Conservation (phyloP, 2,113 vertebrate species). For the Pipra filicauda region DNA sequence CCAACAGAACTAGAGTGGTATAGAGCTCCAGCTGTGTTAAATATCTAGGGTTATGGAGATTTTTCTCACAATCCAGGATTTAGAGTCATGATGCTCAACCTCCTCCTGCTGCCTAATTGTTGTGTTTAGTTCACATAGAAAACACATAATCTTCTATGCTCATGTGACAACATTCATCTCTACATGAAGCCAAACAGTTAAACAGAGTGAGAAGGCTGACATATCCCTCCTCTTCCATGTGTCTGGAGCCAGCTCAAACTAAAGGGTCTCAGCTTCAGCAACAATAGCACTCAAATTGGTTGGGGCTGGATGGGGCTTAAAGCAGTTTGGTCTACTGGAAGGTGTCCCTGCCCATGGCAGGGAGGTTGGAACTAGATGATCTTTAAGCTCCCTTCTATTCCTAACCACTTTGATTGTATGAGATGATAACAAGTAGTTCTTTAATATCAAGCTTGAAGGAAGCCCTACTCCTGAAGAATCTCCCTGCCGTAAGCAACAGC, state of each 20-base stretch:
- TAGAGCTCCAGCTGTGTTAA: neutral
- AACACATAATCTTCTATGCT: neutral
- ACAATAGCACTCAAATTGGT: neutral
- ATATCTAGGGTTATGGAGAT: neutral
- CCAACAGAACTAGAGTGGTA: neutral
- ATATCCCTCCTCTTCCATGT: neutral
- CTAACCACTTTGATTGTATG: neutral
- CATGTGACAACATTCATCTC: neutral
- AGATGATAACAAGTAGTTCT: neutral
- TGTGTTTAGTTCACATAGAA: neutral
- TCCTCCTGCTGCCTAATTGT: neutral
- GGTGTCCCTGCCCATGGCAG: neutral
- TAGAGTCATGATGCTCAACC: neutral
- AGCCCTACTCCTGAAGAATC: neutral
- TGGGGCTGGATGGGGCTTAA: neutral
- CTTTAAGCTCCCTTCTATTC: neutral
- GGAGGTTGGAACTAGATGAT: neutral
- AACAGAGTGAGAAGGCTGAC: neutral
- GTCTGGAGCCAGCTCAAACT: neutral
- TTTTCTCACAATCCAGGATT: neutral
- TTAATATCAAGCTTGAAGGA: neutral
- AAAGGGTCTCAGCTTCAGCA: neutral
- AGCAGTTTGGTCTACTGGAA: neutral
- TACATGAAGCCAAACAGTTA: neutral
- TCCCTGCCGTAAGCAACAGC: neutral